Percentiles rank a stretch among this genome's conserved stretches.
These are phyloP conservation scores for Cecidostiba fungosa DNA, from an alignment of 2,888 invertebrate species.

Conservation along the genomic window DNA sequence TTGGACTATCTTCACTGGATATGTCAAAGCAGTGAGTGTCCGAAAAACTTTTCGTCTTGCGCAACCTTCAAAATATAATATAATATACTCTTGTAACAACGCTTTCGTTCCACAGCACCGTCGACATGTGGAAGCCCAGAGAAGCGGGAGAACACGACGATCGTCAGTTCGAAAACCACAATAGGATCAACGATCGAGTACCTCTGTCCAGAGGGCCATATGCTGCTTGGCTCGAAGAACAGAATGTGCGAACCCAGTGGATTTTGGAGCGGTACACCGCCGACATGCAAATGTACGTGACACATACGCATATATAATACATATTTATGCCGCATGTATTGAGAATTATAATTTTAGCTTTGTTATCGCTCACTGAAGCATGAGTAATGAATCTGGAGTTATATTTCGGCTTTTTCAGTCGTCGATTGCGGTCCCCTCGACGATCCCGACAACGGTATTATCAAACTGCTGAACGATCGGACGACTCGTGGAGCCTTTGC, in stretches of 20 bases:
- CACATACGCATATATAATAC: background rate
- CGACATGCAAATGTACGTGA: conserved; percentile 92
- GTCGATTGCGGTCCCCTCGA: conserved; percentile 89
- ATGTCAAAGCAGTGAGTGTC: conserved; percentile 92
- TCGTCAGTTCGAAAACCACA: conserved; percentile 85
- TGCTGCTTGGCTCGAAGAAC: conserved; percentile 86
- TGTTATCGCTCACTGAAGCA: background rate
- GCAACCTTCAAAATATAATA: background rate
- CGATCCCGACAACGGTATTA: conserved; percentile 87
- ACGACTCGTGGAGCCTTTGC: conserved; percentile 91
- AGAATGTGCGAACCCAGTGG: conserved; percentile 88
- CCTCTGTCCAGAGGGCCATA: conserved; percentile 91
- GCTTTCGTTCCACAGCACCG: conserved; percentile 82
- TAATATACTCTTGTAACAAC: background rate
- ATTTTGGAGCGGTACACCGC: conserved; percentile 91
- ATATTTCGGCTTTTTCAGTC: conserved; percentile 81
- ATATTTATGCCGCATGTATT: background rate
- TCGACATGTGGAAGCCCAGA: conserved; percentile 94
- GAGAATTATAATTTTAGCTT: background rate
- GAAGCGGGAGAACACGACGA: conserved; percentile 90
- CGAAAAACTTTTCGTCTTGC: background rate
- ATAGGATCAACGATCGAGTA: conserved; percentile 89
- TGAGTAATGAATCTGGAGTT: background rate
- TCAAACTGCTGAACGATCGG: conserved; percentile 85
- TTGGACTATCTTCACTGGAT: conserved; percentile 96